These are phyloP conservation scores for Bugula neritina DNA, from an alignment of 2,888 invertebrate genomes.

Conservation along the genomic window DNA sequence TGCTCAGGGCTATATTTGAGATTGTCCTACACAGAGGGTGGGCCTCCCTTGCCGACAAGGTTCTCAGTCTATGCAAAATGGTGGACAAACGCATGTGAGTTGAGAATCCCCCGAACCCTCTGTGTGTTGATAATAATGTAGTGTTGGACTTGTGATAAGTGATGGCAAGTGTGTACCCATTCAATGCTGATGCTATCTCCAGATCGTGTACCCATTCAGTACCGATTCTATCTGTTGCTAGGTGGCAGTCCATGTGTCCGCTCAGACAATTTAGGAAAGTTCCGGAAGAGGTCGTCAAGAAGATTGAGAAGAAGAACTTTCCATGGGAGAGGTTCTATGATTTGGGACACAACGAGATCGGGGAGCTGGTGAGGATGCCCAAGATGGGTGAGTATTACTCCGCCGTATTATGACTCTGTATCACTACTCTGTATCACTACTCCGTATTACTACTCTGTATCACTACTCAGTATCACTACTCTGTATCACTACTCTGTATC, in stretches of 20 bases:
- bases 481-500: too few relatives aligned
- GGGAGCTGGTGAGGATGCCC: slow-evolving; percentile 83
- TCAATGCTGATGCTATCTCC: too few relatives aligned
- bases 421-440: not conserved
- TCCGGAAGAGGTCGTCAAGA: slow-evolving; percentile 92
- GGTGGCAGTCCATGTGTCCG: slow-evolving; percentile 98
- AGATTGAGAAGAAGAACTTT: slow-evolving; percentile 85
- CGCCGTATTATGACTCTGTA: too few relatives aligned
- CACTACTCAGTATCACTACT: slow-evolving; percentile 50
- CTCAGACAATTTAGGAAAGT: slow-evolving; percentile 92
- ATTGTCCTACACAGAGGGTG: slow-evolving; percentile 86
- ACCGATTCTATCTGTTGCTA: too few relatives aligned
- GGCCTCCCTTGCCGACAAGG: slow-evolving; percentile 95
- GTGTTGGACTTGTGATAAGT: too few relatives aligned
- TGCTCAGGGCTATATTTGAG: slow-evolving; percentile 94
- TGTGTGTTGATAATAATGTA: too few relatives aligned
- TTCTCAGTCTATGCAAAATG: slow-evolving; percentile 94
- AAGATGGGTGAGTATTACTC: slow-evolving; percentile 78
- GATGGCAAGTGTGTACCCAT: too few relatives aligned
- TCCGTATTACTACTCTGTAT: not conserved
- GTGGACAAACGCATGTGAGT: slow-evolving; percentile 83
- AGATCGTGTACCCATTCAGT: too few relatives aligned
- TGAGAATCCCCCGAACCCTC: not conserved
- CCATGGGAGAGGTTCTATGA: slow-evolving; percentile 75
- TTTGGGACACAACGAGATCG: slow-evolving; percentile 92